Evolutionary conservation across 2,797 vertebrate genomes (phyloP), one percentile per base, ranked within the genome.

Genomic region (Catamblyrhynchus diadema): DNA sequence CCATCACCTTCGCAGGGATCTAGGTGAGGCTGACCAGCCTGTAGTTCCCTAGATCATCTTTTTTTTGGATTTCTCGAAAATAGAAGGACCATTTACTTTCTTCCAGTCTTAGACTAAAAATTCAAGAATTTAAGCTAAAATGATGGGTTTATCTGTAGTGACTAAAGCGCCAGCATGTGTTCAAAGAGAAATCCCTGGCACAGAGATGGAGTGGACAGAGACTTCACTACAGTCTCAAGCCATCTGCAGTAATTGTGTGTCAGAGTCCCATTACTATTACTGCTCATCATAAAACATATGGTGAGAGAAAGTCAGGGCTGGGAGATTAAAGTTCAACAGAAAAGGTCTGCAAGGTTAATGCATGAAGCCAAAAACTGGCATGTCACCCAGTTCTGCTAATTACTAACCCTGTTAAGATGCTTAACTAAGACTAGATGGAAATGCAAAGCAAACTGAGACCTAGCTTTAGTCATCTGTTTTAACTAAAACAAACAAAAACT

Each of bases 251-350:
- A 59, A 60, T 16, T 73, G 17, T 53, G 28, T 79, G 23, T 80
- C 35, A 62, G 23, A 9, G 22, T 90, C 53, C 25, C 48, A 42
- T n/a, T 80, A 62, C 17, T 93, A 41, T 60, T 86, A 65, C 51
- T 86, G 21, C 24, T 90, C 19, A 59, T 93, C 53, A 50, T 67
- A 77, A 93, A 95, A 62, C 84, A 92, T 95, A 92, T 85, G 71
- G 74, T 73, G 69, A 82, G 69, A 93, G 71, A 57, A 89, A 93
- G 19, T 54, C 45, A 85, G 61, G n/a, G 27, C 53, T 57, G 12
- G 33, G 39, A 88, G 32, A 73, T 30, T 56, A 73, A 92, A 79
- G 61, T 91, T 94, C 64, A 90, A 5, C 17, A 54, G 67, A 60
- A 84, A 84, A 75, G 57, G 15, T 61, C 77, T 59, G 28, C 53